Base-by-base conservation (phyloP, 1,140 invertebrate species). In the Agrilus planipennis region DNA sequence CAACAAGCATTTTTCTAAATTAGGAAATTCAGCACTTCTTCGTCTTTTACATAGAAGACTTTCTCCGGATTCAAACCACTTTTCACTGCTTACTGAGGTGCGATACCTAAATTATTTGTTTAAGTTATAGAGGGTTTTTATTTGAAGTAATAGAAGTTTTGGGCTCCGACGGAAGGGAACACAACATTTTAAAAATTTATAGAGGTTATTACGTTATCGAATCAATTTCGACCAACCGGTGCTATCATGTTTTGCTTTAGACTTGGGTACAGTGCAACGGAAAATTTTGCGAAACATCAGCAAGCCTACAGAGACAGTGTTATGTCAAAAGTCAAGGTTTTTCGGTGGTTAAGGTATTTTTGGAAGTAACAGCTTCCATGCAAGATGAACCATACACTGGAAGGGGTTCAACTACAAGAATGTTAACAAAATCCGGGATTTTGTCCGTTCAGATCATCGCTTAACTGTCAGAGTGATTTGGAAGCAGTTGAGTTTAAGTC, bases 191-290 rank as follows among this genome's bases (percentile, higher is more conserved):
- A n/a, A n/a, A n/a, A n/a, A n/a, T n/a, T n/a, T n/a, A n/a, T n/a
- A n/a, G n/a, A n/a, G n/a, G n/a, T n/a, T n/a, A n/a, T n/a, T n/a
- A n/a, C n/a, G n/a, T n/a, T n/a, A n/a, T n/a, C n/a, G n/a, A n/a
- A 43, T 37, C 10, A 37, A 46, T 44, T 44, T 44, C 29, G 44
- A 46, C 28, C 40, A 44, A 47, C 41, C 31, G 34, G 44, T 50
- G 49, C 47, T 43, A 51, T 50, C 44, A 43, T 32, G 47, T 51
- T 50, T 47, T 47, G 44, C 41, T 50, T 50, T 34, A 51, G 41
- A 44, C 36, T 44, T 39, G 41, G 37, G 18, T 22, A 51, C 32
- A 47, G 22, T 42, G 45, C 41, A 34, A 41, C 38, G 25, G 37
- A 52, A 44, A 47, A 19, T 27, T 42, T 44, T 36, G 29, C 23